Percentiles rank a stretch among this genome's conserved stretches.
Evolutionary conservation across 2,797 vertebrate species (phyloP).

Genomic region (Pseudochirops cupreus): DNA sequence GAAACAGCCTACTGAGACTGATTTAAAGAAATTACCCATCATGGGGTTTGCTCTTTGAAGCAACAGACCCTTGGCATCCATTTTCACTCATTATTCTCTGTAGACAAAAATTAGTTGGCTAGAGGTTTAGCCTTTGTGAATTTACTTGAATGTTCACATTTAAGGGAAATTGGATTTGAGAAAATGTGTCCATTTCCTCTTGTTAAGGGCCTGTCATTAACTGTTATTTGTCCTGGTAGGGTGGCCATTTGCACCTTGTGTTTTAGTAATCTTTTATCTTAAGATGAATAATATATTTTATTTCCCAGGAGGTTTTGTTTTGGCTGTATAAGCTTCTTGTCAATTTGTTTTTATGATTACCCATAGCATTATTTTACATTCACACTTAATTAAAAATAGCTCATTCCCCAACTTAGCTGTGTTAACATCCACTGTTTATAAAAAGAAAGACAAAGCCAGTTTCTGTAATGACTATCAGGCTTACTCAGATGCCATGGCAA

Average conservation of each 20-base stretch:
- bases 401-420: neutral
- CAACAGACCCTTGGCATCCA: neutral
- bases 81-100: neutral
- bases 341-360: slow-evolving; percentile 8
- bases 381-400: slow-evolving; percentile 32
- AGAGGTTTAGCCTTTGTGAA: slow-evolving; percentile 39
- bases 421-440: slow-evolving; percentile 7
- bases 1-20: neutral
- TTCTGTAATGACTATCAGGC: neutral
- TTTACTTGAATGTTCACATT: slow-evolving; percentile 22
- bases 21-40: slow-evolving; percentile 5
- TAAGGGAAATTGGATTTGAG: slow-evolving; percentile 37
- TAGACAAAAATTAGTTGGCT: slow-evolving; percentile 12
- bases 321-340: neutral
- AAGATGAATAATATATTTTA: neutral
- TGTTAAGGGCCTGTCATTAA: slow-evolving; percentile 19
- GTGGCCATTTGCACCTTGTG: slow-evolving; percentile 15
- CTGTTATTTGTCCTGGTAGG: slow-evolving; percentile 27
- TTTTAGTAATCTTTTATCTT: slow-evolving; percentile 10
- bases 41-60: neutral
- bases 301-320: slow-evolving; percentile 19
- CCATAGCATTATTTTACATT: neutral
- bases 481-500: neutral
- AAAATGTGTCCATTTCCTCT: neutral
- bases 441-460: neutral